Evolutionary conservation across 2,797 vertebrate genomes (phyloP), one percentile per base, ranked within the genome.

Genomic region (Numenius phaeopus): DNA sequence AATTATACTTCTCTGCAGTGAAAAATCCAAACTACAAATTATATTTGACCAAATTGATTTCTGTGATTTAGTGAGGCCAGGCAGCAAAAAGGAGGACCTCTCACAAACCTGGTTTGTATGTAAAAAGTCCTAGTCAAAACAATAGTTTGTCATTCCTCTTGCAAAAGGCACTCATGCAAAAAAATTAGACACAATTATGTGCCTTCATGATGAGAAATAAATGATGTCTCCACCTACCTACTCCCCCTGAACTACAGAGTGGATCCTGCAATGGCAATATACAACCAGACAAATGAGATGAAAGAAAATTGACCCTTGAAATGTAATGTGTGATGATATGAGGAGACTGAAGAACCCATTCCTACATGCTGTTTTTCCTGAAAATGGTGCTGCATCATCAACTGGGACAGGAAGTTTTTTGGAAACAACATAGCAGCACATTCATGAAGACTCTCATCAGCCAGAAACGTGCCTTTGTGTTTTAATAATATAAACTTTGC

Each of bases 21-120:
- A 62, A 86, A 80, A 76, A 67, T n/a, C 17, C 34, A 83, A 89
- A 32, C 77, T 91, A 62, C 52, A 64, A 93, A 93, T 94, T 92
- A 70, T 49, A 69, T 89, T 80, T 91, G 81, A 80, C 39, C 62
- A 83, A 47, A 42, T 8, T 83, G 39, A 75, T 79, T 73, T 44
- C 19, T 59, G 40, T 77, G 27, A 29, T 15, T 80, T 85, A 66
- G 30, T 52, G 72, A 92, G 20, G 30, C 50, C 67, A 85, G 32
- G 22, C 26, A 84, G 34, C 22, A 72, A 65, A 81, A 84, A 73
- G 13, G 14, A 75, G 19, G 20, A 78, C 12, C 9, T 67, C 26
- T 87, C 29, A 67, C n/a, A 81, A 87, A 83, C 13, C 24, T 58
- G 5, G 29, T 52, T 40, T 50, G 3, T 21, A 49, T 86, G 32